Conservation (phyloP, 2,888 invertebrate species). For the Eristalis pertinax region DNA sequence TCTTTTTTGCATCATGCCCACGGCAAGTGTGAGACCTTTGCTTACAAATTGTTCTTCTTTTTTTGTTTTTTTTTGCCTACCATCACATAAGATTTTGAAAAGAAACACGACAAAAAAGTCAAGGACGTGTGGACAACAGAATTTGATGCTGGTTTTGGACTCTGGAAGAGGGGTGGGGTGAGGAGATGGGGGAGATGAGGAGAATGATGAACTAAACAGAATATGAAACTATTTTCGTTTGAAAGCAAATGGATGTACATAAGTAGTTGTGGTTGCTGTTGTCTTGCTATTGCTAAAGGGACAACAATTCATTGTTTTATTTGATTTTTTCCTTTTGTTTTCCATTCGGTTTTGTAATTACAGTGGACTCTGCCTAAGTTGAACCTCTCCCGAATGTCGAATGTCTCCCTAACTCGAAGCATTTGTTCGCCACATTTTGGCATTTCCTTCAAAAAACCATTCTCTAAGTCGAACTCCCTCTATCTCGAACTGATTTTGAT, state of each 20-base stretch:
- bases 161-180: too few relatives aligned
- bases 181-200: too few relatives aligned
- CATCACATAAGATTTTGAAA: neutral
- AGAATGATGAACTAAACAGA: too few relatives aligned
- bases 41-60: neutral
- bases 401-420: too few relatives aligned
- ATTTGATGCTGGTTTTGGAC: too few relatives aligned
- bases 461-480: too few relatives aligned
- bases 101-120: neutral
- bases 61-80: neutral
- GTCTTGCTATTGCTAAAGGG: slow-evolving; percentile 29
- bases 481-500: too few relatives aligned
- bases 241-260: neutral
- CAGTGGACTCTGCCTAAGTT: too few relatives aligned
- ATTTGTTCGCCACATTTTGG: too few relatives aligned
- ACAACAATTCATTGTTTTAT: slow-evolving; percentile 19
- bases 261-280: neutral
- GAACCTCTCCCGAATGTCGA: too few relatives aligned
- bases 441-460: too few relatives aligned
- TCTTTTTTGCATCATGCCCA: neutral
- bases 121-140: neutral
- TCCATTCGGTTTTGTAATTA: slow-evolving; percentile 48
- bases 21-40: neutral
- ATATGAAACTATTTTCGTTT: neutral
- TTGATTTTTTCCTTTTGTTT: slow-evolving; percentile 21